Percentiles rank a stretch among this genome's conserved stretches.
Evolutionary conservation across 1,140 invertebrate genomes (phyloP).

Genomic region (Gryon sp.): DNA sequence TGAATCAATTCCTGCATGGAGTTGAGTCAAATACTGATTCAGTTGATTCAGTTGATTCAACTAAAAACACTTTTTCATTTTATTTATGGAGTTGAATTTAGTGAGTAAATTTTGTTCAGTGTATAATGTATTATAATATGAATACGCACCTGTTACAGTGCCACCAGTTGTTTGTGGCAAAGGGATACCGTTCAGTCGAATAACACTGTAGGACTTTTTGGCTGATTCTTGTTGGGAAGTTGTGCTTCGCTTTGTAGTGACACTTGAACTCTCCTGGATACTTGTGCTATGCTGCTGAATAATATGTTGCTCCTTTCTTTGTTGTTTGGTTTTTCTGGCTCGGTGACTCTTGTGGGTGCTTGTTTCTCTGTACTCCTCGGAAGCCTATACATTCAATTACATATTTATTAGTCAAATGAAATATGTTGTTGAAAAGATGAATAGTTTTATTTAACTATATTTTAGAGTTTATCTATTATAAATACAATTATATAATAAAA

Average conservation of each 20-base stretch:
- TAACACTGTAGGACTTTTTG: constrained; percentile 80
- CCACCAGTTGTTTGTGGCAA: constrained; percentile 85
- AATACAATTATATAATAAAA: too few species aligned
- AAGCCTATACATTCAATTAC: constrained; percentile 71
- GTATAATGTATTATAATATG: neutral
- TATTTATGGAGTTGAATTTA: too few species aligned
- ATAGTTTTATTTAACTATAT: too few species aligned
- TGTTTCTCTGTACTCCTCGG: constrained; percentile 75
- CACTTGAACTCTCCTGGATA: constrained; percentile 69
- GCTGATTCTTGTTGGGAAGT: constrained; percentile 64
- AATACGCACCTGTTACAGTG: constrained; percentile 84
- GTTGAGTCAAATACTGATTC: too few species aligned
- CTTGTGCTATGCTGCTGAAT: constrained; percentile 74
- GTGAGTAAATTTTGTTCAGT: too few species aligned
- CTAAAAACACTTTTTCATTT: too few species aligned
- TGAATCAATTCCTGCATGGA: too few species aligned
- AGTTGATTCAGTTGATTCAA: too few species aligned
- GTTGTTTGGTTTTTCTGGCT: constrained; percentile 71
- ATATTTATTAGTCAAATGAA: neutral
- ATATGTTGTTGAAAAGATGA: too few species aligned
- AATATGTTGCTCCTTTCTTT: constrained; percentile 72
- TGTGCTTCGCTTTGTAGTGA: constrained; percentile 71
- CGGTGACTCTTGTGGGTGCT: constrained; percentile 74
- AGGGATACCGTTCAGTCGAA: constrained; percentile 86
- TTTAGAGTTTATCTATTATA: too few species aligned